Evolutionary conservation across 2,797 vertebrate species (phyloP).

Genomic region (Xerus rutilus): DNA sequence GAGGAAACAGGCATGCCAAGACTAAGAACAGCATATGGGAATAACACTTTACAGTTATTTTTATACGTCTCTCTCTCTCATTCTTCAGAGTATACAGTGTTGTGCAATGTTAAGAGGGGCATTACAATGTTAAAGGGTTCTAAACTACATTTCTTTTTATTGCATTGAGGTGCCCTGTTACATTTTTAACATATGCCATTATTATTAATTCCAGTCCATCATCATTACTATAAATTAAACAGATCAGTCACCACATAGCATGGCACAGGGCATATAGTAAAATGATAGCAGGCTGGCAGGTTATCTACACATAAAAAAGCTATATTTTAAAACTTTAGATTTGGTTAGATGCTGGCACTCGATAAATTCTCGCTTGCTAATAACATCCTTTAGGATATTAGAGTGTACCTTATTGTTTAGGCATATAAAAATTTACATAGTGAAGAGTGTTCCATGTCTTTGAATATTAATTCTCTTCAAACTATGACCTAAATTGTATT

Average conservation of each 20-base stretch:
- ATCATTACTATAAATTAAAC: slow-evolving; percentile 73
- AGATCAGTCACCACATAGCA: slow-evolving; percentile 42
- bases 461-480: slow-evolving; percentile 4
- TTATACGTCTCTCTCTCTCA: slow-evolving; percentile 37
- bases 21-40: slow-evolving; percentile 77
- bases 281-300: slow-evolving; percentile 45
- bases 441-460: not conserved
- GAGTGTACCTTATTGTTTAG: not conserved
- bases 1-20: slow-evolving; percentile 77
- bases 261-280: not conserved
- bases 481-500: not conserved
- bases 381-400: not conserved
- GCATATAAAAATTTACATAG: slow-evolving; percentile 27
- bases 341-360: slow-evolving; percentile 37
- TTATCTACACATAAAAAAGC: not conserved
- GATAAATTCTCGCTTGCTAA: not conserved
- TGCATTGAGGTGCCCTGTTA: slow-evolving; percentile 3
- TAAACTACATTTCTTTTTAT: slow-evolving; percentile 69
- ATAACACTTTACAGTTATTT: slow-evolving; percentile 79
- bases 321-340: slow-evolving; percentile 51
- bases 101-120: slow-evolving; percentile 68
- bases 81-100: slow-evolving; percentile 30
- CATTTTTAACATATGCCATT: slow-evolving; percentile 72
- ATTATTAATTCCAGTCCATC: slow-evolving; percentile 60
- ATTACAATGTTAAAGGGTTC: slow-evolving; percentile 73